Conservation (phyloP, 1,140 invertebrate genomes). For the Eriocheir sinensis region DNA sequence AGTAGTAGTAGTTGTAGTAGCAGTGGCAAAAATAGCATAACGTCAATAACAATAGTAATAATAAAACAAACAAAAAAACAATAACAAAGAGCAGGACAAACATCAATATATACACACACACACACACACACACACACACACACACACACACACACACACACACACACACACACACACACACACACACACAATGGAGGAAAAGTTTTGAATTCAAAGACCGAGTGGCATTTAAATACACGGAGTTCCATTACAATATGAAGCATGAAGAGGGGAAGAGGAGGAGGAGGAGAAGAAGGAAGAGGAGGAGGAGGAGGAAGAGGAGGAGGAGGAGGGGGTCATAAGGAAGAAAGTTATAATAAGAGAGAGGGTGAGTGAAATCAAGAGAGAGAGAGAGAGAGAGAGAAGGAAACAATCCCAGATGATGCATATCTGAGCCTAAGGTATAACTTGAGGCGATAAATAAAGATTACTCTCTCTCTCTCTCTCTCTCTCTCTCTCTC, state of each 20-base stretch:
- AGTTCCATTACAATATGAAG: background rate
- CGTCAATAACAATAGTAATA: background rate
- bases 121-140: no score
- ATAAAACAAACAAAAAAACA: background rate
- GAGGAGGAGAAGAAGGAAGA: background rate
- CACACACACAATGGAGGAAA: no score
- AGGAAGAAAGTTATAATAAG: background rate
- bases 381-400: constrained; percentile 36
- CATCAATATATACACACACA: no score
- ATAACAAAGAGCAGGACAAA: no score
- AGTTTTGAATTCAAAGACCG: no score
- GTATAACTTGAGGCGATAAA: no score
- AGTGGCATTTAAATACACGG: no score
- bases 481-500: no score
- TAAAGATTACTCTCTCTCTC: no score
- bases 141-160: no score
- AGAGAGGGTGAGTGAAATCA: background rate
- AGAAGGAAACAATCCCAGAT: background rate
- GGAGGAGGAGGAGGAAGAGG: background rate
- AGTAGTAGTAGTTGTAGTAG: background rate
- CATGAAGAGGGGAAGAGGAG: background rate
- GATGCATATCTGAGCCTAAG: no score
- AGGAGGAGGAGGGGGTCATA: background rate
- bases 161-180: no score
- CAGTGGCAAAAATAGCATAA: background rate